Evolutionary conservation across 1,140 invertebrate species (phyloP).

Genomic region (Pogonus chalceus): DNA sequence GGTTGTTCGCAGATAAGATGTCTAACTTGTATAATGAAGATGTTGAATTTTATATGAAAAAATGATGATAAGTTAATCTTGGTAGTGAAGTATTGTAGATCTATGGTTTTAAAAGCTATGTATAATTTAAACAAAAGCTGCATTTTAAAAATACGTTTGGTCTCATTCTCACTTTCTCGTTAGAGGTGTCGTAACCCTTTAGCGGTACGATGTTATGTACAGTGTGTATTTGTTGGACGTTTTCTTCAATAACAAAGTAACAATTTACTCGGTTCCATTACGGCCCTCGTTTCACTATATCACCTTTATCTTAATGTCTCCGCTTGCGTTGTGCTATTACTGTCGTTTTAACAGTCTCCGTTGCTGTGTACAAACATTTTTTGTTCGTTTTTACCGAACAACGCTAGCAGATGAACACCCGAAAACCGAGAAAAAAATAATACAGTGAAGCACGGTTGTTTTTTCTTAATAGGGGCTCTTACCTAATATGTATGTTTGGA

Average conservation of each 20-base stretch:
- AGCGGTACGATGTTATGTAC: not conserved
- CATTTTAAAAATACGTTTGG: no score
- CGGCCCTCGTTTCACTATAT: not conserved
- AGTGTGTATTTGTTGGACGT: not conserved
- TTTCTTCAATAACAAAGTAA: constrained; percentile 5
- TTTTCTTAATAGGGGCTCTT: no score
- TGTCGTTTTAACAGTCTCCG: not conserved
- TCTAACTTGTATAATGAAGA: no score
- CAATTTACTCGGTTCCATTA: not conserved
- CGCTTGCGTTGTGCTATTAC: not conserved
- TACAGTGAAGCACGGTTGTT: not conserved
- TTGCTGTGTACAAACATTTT: not conserved
- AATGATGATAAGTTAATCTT: no score
- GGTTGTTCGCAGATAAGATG: no score
- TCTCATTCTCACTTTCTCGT: no score
- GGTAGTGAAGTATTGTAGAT: no score
- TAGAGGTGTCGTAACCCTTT: no score
- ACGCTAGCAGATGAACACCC: no score
- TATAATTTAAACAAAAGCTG: no score
- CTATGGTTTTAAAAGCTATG: no score
- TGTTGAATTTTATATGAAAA: no score
- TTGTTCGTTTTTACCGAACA: not conserved
- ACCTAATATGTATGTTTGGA: not conserved
- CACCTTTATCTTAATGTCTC: not conserved
- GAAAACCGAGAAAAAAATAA: not conserved